Base-by-base conservation (phyloP, 1,140 invertebrate genomes). In the Drosophila albomicans region DNA sequence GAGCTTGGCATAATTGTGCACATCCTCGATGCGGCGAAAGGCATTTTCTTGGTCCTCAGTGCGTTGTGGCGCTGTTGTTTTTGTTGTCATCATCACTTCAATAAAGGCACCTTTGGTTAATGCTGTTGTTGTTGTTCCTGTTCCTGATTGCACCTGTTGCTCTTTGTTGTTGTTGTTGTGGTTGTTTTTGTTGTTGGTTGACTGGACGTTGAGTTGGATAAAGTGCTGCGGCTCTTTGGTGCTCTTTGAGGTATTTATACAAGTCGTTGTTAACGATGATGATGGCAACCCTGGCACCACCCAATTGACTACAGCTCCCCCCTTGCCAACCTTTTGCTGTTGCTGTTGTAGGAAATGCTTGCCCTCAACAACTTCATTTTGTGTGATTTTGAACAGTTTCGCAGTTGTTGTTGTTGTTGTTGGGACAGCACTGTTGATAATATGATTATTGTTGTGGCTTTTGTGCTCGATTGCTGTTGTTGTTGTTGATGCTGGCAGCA, bases 31-130 rank as follows among this genome's bases (percentile, higher is more conserved):
- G 58, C 72, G 91, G 25, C 86, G 91, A 91, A 91, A 91, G 73
- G 91, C 91, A 82, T 92, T 80, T 85, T 92, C 86, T 82, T 92
- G 91, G 86, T 92, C 82, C 59, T 90, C 91, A 70, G 82, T 92
- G 30, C 85, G 82, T 68, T 90, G 76, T 66, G 66, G n/a, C 62
- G 45, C 10, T 61, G 65, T 61, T 65, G 61, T n/a, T 64, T 61
- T 46, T 65, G 61, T 32, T 70, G 41, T 61, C 64, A 69, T 59
- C 41, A 63, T 59, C 41, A 63, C 63, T 69, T 78, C 54, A 38
- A 58, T 74, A 68, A 86, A 86, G 80, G 85, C 84, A 84, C 70
- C 80, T 75, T 82, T 74, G 52, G 64, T 41, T 56, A 71, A 51
- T 72, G 48, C 71, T 65, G 43, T 35, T 63, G 30, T 49, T 10